phyloP scores from a whole-genome alignment of 2,888 invertebrate species.

The Digitonthophagus gazella region DNA sequence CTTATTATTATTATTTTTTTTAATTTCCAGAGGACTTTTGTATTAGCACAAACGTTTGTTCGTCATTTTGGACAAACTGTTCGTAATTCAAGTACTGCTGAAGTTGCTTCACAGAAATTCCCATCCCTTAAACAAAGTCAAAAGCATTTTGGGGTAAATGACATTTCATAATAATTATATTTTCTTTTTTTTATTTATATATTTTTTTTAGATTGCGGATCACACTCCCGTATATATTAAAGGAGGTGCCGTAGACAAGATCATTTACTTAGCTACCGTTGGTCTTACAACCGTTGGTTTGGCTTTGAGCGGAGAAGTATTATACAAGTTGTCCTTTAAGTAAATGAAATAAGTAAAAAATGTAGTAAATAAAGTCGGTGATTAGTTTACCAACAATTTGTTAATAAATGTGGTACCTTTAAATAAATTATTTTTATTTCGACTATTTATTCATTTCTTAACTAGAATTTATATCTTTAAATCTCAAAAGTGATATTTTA shows the following conservation, averaged over 20 bases:
- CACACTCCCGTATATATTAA: constrained; percentile 23
- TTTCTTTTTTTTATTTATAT: neutral
- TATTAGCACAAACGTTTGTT: constrained; percentile 22
- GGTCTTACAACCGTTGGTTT: constrained; percentile 21
- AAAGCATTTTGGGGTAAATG: constrained; percentile 22
- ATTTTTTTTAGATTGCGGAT: constrained; percentile 25
- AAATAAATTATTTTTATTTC: constrained; percentile 26
- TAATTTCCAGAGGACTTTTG: constrained; percentile 22
- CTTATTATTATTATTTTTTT: constrained; percentile 5
- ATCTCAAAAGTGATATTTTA: no score
- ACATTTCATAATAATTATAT: neutral
- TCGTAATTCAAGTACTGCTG: constrained; percentile 19
- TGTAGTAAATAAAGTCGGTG: constrained; percentile 17
- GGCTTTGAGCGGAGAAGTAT: constrained; percentile 15
- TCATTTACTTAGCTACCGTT: constrained; percentile 20
- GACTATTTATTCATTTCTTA: neutral
- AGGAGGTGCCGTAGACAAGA: constrained; percentile 25
- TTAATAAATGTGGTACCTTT: constrained; percentile 21
- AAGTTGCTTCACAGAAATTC: constrained; percentile 19
- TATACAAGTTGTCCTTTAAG: constrained; percentile 22
- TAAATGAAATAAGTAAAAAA: constrained; percentile 10
- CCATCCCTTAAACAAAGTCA: constrained; percentile 17
- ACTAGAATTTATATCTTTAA: neutral
- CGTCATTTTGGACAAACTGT: constrained; percentile 23
- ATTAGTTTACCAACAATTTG: constrained; percentile 16